Evolutionary conservation across 2,113 vertebrate species (phyloP).

Genomic region (Rhinichthys klamathensis): DNA sequence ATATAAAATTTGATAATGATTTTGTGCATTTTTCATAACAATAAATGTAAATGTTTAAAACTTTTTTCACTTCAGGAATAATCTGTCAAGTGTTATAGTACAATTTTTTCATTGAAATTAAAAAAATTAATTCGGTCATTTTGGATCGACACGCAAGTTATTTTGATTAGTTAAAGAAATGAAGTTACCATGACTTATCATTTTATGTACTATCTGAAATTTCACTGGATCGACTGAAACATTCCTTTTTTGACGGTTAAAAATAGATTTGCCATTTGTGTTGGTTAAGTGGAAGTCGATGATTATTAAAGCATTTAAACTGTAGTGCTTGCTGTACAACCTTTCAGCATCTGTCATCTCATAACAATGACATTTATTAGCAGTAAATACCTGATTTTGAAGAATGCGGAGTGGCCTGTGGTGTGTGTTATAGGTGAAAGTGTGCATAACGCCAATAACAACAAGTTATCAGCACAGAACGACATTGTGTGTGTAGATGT

Average conservation of each 20-base stretch:
- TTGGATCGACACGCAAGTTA: too few species aligned
- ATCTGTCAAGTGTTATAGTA: too few species aligned
- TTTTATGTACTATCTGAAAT: too few species aligned
- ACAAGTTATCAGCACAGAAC: not conserved
- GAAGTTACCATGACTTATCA: too few species aligned
- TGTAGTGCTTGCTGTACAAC: too few species aligned
- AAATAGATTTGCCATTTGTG: not conserved
- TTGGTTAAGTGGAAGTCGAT: not conserved
- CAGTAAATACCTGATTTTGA: not conserved
- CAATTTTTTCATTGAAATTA: too few species aligned
- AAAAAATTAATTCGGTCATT: too few species aligned
- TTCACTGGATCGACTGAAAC: not conserved
- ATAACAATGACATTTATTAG: not conserved
- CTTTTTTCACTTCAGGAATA: too few species aligned
- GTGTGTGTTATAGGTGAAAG: conserved; percentile 12
- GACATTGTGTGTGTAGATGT: not conserved
- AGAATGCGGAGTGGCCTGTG: not conserved
- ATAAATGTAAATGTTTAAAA: too few species aligned
- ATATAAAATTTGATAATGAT: too few species aligned
- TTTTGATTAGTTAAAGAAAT: too few species aligned
- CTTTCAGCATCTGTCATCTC: not conserved
- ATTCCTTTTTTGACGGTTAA: not conserved
- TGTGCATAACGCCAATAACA: not conserved
- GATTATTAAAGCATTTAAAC: not conserved
- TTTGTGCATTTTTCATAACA: too few species aligned